phyloP scores from a whole-genome alignment of 1,140 invertebrate genomes.

The Drosophila sproati region DNA sequence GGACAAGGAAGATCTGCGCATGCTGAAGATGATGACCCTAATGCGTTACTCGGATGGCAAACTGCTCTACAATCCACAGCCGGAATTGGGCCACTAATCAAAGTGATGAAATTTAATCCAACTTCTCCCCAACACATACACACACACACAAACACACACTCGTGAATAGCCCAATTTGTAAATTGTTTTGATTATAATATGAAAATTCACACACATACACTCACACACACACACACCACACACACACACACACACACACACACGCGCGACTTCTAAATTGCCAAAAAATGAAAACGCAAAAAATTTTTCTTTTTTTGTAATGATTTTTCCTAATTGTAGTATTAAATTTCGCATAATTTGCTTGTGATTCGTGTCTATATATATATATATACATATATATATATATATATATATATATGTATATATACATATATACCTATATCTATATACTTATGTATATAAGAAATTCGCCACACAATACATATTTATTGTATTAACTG shows the following conservation, averaged over 20 bases:
- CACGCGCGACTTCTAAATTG: constrained; percentile 44
- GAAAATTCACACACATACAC: neutral
- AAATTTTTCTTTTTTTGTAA: constrained; percentile 18
- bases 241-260: constrained; percentile 15
- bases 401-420: neutral
- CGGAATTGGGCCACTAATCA: constrained; percentile 10
- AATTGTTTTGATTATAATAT: constrained; percentile 22
- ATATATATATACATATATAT: neutral
- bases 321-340: constrained; percentile 55
- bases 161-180: constrained; percentile 62
- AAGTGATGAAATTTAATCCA: neutral
- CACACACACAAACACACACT: constrained; percentile 2
- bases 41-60: constrained; percentile 78
- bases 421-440: neutral
- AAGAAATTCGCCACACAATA: constrained; percentile 7
- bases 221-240: neutral
- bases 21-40: constrained; percentile 82
- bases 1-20: constrained; percentile 71
- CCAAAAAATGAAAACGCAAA: constrained; percentile 39
- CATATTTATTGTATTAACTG: constrained; percentile 36
- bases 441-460: neutral
- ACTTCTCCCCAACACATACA: neutral
- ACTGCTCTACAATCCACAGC: constrained; percentile 47
- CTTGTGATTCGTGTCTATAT: constrained; percentile 42
- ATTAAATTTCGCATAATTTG: constrained; percentile 55